These are phyloP conservation scores for Phoxinus phoxinus DNA, from an alignment of 2,113 vertebrate genomes.

Conservation along the genomic window DNA sequence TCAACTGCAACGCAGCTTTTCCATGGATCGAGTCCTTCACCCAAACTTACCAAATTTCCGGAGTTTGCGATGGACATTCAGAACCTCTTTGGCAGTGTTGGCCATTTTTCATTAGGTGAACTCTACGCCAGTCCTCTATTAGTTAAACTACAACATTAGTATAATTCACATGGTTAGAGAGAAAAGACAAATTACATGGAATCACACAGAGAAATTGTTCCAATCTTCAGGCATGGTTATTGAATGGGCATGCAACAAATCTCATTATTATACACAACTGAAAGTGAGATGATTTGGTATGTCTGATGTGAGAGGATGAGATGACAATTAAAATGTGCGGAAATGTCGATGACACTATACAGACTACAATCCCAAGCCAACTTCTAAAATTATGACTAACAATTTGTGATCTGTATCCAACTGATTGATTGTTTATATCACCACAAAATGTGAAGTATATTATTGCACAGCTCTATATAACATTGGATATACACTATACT, in stretches of 20 bases:
- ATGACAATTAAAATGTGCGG: neutral
- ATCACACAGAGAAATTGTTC: conserved; percentile 75
- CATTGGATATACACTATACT: neutral
- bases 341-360: neutral
- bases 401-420: conserved; percentile 1
- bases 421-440: neutral
- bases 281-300: neutral
- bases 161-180: conserved; percentile 86
- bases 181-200: conserved; percentile 75
- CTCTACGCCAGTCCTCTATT: conserved; percentile 84
- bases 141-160: conserved; percentile 92
- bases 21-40: conserved; percentile 1
- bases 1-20: neutral
- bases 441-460: neutral
- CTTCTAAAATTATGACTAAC: neutral
- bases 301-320: neutral
- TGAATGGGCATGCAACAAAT: conserved; percentile 60
- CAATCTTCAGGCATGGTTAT: conserved; percentile 73
- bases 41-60: conserved; percentile 86
- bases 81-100: conserved; percentile 73
- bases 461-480: neutral
- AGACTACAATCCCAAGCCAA: neutral
- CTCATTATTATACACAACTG: neutral
- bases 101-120: conserved; percentile 90
- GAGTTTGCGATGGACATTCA: conserved; percentile 75